Evolutionary conservation across 2,888 invertebrate species (phyloP), one percentile per base, ranked within the genome.

Genomic region (Caenorhabditis sinica): DNA sequence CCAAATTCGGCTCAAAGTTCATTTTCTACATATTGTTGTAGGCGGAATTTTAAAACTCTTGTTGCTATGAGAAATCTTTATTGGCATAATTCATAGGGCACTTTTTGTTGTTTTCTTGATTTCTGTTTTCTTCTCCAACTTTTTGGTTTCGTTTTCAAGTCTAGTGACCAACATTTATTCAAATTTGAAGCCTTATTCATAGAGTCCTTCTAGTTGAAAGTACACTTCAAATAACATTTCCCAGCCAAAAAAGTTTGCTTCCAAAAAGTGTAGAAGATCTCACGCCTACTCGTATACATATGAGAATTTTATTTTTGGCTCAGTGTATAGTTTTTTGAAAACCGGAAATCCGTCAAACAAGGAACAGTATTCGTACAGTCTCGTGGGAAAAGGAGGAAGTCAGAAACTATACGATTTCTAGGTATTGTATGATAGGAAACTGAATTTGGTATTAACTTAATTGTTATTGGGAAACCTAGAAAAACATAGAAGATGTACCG

Each of bases 321-420:
- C 13, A 40, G 13, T 5, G 2, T 40, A 6, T 40, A 40, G 8
- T 40, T 40, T 13, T 11, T 40, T 13, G 40, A 11, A 23, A 51
- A 25, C 6, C 28, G 25, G 56, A 56, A 56, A 53, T 53, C 20
- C n/a, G n/a, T 13, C 40, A 15, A 40, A 15, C 9, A 9, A 53
- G 8, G 20, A 23, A 53, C 23, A 23, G 53, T 49, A 49, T 49
- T 33, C 33, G 33, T 8, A 33, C 33, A 33, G n/a, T n/a, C n/a
- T n/a, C n/a, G n/a, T n/a, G n/a, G n/a, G n/a, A n/a, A n/a, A n/a
- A n/a, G n/a, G n/a, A 53, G 53, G 53, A 20, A 11, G 53, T 9
- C 56, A 25, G 60, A 60, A 60, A 60, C 56, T 56, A 56, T 56
- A 56, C 56, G 28, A 56, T 56, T 56, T 15, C 3, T 11, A 15